phyloP scores from a whole-genome alignment of 2,797 vertebrate genomes.

The Sebastes baramenuke region DNA sequence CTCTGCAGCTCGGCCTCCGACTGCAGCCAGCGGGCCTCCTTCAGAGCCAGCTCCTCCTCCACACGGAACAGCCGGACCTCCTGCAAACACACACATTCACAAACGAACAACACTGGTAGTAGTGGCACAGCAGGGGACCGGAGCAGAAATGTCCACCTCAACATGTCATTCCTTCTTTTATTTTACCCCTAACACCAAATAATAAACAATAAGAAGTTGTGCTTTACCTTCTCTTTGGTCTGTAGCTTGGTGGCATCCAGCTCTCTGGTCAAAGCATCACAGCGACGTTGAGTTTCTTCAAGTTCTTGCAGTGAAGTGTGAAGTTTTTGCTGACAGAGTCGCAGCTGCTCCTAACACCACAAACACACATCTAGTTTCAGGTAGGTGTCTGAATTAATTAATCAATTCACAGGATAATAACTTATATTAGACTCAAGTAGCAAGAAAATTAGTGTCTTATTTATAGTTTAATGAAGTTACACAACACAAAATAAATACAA shows the following conservation, averaged over 20 bases:
- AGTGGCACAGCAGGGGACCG: neutral
- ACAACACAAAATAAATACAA: neutral
- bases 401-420: neutral
- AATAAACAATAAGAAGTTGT: neutral
- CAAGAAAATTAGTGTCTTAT: neutral
- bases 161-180: too few species aligned
- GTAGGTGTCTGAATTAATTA: neutral
- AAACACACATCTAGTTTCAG: neutral
- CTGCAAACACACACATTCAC: constrained; percentile 60
- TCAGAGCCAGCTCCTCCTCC: constrained; percentile 82
- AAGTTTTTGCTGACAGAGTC: constrained; percentile 73
- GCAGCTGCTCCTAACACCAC: constrained; percentile 75
- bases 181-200: neutral
- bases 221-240: constrained; percentile 79
- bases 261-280: constrained; percentile 77
- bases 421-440: neutral
- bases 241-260: constrained; percentile 76
- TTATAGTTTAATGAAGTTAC: neutral
- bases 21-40: constrained; percentile 81
- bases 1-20: constrained; percentile 74
- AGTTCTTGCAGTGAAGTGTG: constrained; percentile 73
- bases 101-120: neutral
- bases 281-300: constrained; percentile 68
- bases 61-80: constrained; percentile 72
- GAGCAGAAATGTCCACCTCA: neutral